Conservation (phyloP, 2,113 vertebrate genomes). For the Strigops habroptila region DNA sequence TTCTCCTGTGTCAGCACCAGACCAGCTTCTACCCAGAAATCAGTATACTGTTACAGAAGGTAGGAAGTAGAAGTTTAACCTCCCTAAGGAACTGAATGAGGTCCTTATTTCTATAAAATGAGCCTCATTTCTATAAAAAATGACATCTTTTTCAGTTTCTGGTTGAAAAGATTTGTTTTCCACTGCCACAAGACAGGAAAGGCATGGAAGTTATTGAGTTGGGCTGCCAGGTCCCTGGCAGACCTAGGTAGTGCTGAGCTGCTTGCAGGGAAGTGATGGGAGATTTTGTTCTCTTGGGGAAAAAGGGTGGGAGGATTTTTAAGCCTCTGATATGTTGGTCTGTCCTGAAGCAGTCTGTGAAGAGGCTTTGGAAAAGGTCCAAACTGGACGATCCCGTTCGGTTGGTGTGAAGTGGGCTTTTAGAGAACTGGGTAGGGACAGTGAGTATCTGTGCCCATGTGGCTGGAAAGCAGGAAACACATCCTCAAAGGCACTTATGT, state of each 20-base stretch:
- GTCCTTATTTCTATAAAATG: no score
- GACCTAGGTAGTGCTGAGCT: neutral
- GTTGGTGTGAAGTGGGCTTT: neutral
- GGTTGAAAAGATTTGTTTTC: neutral
- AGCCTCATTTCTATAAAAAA: neutral
- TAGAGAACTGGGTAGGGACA: neutral
- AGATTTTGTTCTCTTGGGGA: neutral
- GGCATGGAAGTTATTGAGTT: neutral
- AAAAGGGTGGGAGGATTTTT: neutral
- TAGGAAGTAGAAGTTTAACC: neutral
- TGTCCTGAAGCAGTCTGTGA: neutral
- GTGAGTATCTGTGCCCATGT: neutral
- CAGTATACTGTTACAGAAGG: neutral
- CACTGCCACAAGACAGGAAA: neutral
- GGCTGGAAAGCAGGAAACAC: neutral
- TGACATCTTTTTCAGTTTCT: neutral
- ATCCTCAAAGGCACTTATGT: neutral
- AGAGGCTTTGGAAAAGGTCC: neutral
- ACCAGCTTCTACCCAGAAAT: neutral
- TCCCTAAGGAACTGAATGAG: neutral
- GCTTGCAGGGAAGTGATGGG: neutral
- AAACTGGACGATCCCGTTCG: neutral
- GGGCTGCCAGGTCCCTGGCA: neutral
- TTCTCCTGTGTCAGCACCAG: neutral
- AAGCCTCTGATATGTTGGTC: neutral